These are phyloP conservation scores for Leucoma salicis DNA, from an alignment of 2,888 invertebrate species.

Conservation along the genomic window DNA sequence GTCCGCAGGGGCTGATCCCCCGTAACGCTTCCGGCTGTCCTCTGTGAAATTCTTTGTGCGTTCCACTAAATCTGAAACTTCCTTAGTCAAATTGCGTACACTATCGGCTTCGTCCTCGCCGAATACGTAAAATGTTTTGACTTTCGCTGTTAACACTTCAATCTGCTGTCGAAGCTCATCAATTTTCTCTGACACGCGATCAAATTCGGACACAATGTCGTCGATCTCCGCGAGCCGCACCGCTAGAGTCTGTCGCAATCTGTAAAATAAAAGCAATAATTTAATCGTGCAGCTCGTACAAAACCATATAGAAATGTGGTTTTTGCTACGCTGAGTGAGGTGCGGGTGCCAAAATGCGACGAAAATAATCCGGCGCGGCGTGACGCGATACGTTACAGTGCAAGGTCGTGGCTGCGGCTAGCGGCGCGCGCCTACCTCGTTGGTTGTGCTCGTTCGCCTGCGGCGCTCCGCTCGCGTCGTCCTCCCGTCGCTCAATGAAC, in stretches of 20 bases:
- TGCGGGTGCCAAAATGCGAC: constrained; percentile 73
- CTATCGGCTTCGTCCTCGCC: constrained; percentile 86
- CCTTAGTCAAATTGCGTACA: constrained; percentile 80
- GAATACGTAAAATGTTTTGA: constrained; percentile 89
- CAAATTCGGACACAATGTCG: constrained; percentile 89
- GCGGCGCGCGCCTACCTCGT: constrained; percentile 55
- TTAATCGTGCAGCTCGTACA: constrained; percentile 47
- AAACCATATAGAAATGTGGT: constrained; percentile 46
- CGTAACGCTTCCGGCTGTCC: constrained; percentile 84
- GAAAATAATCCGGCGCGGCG: constrained; percentile 75
- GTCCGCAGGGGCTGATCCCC: constrained; percentile 87
- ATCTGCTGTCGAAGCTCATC: constrained; percentile 86
- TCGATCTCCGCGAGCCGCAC: constrained; percentile 88
- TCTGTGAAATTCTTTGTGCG: constrained; percentile 83
- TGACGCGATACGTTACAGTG: constrained; percentile 70
- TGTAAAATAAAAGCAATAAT: constrained; percentile 67
- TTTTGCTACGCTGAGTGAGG: constrained; percentile 49
- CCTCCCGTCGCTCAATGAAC: constrained; percentile 79
- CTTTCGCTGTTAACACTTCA: constrained; percentile 84
- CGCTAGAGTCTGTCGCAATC: constrained; percentile 90
- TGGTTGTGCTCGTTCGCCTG: constrained; percentile 72
- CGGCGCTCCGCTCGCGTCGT: constrained; percentile 78
- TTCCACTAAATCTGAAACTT: constrained; percentile 81
- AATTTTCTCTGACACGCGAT: constrained; percentile 86
- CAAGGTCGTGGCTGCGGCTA: constrained; percentile 64